Conservation (phyloP, 2,888 invertebrate genomes). For the Orthosia gracilis region DNA sequence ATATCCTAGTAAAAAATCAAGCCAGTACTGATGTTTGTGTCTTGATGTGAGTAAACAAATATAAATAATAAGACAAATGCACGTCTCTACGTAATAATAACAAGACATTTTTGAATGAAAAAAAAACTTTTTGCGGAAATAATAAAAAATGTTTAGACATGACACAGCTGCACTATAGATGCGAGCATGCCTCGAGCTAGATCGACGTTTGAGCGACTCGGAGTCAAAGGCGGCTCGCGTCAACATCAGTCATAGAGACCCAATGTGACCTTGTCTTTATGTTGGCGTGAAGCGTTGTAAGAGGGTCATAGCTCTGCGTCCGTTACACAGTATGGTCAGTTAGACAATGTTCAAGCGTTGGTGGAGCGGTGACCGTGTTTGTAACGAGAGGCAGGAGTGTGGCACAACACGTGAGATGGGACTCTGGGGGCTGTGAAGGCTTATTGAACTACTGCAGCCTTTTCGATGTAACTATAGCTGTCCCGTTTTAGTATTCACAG, state of each 20-base stretch:
- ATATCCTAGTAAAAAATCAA: too few relatives aligned
- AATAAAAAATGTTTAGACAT: neutral
- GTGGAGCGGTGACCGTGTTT: slow-evolving; percentile 36
- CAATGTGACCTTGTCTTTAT: slow-evolving; percentile 83
- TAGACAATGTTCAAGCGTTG: slow-evolving; percentile 61
- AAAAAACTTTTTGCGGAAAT: too few relatives aligned
- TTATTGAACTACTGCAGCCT: neutral
- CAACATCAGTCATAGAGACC: slow-evolving; percentile 86
- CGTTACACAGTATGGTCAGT: slow-evolving; percentile 62
- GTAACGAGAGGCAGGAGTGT: slow-evolving; percentile 9
- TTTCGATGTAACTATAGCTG: too few relatives aligned
- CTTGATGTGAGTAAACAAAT: too few relatives aligned
- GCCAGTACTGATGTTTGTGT: too few relatives aligned
- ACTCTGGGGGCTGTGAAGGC: neutral
- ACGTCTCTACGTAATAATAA: too few relatives aligned
- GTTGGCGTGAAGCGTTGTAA: slow-evolving; percentile 71
- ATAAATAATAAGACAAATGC: too few relatives aligned
- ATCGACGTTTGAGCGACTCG: slow-evolving; percentile 83
- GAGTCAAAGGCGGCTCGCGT: slow-evolving; percentile 88
- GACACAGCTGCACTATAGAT: slow-evolving; percentile 76
- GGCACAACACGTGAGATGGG: neutral
- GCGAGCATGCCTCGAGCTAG: slow-evolving; percentile 73
- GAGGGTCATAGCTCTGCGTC: slow-evolving; percentile 70
- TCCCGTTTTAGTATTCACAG: too few relatives aligned
- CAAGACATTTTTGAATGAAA: too few relatives aligned